These are phyloP conservation scores for Trogon melanurus DNA, from an alignment of 2,113 vertebrate species.

Conservation along the genomic window DNA sequence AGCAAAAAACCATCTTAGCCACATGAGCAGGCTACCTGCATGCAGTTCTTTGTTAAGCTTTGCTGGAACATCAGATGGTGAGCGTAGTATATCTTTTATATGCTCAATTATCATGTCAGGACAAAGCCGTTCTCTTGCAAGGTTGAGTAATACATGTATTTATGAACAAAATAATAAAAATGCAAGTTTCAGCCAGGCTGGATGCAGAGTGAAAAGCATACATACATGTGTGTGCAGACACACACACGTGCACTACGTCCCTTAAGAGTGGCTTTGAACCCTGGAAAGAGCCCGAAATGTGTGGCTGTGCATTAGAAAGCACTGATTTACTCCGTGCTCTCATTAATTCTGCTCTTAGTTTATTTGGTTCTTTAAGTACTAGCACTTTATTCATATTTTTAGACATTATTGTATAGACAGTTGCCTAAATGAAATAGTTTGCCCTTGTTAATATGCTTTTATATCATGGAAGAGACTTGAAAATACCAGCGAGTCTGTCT, in stretches of 20 bases:
- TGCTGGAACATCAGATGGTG: neutral
- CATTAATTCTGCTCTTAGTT: neutral
- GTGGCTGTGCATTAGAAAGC: neutral
- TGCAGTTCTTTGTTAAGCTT: neutral
- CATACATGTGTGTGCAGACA: accelerated
- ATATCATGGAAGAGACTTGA: neutral
- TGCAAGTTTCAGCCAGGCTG: neutral
- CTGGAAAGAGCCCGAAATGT: neutral
- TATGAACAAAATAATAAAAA: neutral
- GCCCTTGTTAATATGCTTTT: neutral
- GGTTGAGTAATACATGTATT: neutral
- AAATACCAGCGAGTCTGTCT: neutral
- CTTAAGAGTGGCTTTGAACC: neutral
- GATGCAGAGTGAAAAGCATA: neutral
- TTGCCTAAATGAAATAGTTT: neutral
- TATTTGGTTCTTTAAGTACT: neutral
- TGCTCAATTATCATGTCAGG: neutral
- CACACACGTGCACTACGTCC: accelerated
- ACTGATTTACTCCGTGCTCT: neutral
- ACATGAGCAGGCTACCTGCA: neutral
- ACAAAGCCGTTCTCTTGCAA: neutral
- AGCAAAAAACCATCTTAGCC: no score
- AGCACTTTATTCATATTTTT: neutral
- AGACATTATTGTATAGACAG: neutral
- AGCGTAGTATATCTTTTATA: neutral